phyloP scores from a whole-genome alignment of 2,888 invertebrate species.

The Byasa hedistus region DNA sequence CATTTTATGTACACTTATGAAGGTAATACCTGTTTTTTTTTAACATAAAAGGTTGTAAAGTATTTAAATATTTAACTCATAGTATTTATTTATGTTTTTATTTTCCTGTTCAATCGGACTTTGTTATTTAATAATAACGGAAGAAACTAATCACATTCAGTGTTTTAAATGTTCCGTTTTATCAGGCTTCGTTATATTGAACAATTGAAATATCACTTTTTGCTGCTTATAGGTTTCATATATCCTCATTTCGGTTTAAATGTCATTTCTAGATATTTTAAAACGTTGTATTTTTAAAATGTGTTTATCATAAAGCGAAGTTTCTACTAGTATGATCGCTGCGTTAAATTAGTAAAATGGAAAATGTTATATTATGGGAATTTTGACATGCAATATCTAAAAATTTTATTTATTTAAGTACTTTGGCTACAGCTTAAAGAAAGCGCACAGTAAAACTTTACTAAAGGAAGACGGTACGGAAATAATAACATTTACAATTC shows the following conservation, averaged over 20 bases:
- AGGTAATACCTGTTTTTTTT: background rate
- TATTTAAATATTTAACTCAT: no score
- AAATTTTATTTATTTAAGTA: constrained; percentile 3
- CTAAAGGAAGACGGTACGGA: constrained; percentile 36
- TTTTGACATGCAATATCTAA: background rate
- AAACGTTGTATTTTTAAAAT: no score
- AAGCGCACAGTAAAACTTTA: constrained; percentile 27
- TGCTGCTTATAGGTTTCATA: no score
- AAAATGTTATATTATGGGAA: background rate
- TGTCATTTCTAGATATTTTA: no score
- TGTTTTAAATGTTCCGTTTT: background rate
- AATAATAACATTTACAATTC: constrained; percentile 58
- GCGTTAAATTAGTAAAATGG: background rate
- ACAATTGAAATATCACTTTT: no score
- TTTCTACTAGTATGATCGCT: no score
- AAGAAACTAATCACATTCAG: background rate
- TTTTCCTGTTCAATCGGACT: no score
- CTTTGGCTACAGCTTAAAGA: constrained; percentile 11
- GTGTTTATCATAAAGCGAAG: no score
- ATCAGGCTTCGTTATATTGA: no score
- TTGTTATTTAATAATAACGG: no score
- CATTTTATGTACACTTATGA: background rate
- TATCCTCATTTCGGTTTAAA: no score
- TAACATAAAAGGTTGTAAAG: background rate
- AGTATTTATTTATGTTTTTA: no score